These are phyloP conservation scores for Ptilonorhynchus violaceus DNA, from an alignment of 2,113 vertebrate genomes.

Conservation along the genomic window DNA sequence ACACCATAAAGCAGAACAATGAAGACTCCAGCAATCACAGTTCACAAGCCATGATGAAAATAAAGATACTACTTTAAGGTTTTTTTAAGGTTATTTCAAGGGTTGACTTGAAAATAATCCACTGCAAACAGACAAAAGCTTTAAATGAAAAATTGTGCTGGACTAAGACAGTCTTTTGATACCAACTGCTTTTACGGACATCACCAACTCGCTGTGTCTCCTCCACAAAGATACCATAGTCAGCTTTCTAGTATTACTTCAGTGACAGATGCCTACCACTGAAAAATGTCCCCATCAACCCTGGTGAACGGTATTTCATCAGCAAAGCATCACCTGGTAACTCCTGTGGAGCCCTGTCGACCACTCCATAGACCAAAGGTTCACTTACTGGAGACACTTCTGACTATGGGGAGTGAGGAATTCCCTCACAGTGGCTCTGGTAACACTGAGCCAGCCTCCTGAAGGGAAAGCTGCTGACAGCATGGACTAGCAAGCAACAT, in stretches of 20 bases:
- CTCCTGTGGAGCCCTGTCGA: not conserved
- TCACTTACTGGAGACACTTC: not conserved
- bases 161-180: not conserved
- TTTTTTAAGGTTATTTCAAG: not conserved
- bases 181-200: not conserved
- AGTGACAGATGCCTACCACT: not conserved
- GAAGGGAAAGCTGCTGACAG: not conserved
- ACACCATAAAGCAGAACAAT: not conserved
- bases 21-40: not conserved
- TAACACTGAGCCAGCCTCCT: not conserved
- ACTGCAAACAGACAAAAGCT: not conserved
- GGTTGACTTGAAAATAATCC: not conserved
- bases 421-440: not conserved
- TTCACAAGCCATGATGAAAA: not conserved
- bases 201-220: not conserved
- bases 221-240: not conserved
- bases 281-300: not conserved
- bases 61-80: not conserved
- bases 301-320: not conserved
- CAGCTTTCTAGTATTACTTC: not conserved
- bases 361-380: not conserved
- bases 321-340: not conserved
- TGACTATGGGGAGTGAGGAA: not conserved
- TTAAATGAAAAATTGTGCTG: not conserved
- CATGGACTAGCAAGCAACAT: not conserved